Evolutionary conservation across 2,888 invertebrate genomes (phyloP), one percentile per base, ranked within the genome.

Genomic region (Terebella lapidaria): DNA sequence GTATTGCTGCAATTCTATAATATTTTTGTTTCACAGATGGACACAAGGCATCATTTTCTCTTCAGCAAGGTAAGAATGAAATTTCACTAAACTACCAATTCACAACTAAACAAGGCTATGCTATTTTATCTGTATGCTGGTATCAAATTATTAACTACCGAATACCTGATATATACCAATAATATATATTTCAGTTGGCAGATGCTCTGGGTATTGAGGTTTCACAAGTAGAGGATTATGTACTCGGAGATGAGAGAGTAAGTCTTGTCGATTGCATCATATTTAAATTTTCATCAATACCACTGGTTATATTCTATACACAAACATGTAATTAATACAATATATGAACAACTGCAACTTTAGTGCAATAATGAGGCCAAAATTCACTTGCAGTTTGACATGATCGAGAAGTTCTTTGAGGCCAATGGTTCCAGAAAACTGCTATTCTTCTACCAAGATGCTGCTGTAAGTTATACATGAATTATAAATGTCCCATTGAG

Each of bases 371-470:
- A n/a, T n/a, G n/a, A n/a, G n/a, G n/a, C n/a, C n/a, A n/a, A n/a
- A n/a, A n/a, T n/a, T 59, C 42, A 54, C 54, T 72, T 70, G 27
- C 70, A 80, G 79, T 81, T 81, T 73, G 75, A 76, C 22, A 56
- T 74, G 65, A 75, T 81, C 56, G 80, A 77, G 15, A 68, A 71
- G 3, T 80, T 81, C 65, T 78, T 80, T 62, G 69, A 62, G 24
- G 70, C 70, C 3, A 72, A 75, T 61, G 80, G 80, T 35, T 63
- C 74, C n/a, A 71, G 77, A 27, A 78, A 75, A 57, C 64, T 81
- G 53, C 76, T 80, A 70, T 81, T 81, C 61, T 80, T 73, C 66
- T 78, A 79, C 62, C 81, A 81, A 65, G 75, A 69, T 35, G 58
- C 54, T 4, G 20, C 45, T 47, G 65, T 66, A 52, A 59, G 42